A percentile compares a stretch with the other conserved stretches of the same genome.
These are phyloP conservation scores for Vimba vimba DNA, from an alignment of 2,113 vertebrate genomes.

Conservation along the genomic window DNA sequence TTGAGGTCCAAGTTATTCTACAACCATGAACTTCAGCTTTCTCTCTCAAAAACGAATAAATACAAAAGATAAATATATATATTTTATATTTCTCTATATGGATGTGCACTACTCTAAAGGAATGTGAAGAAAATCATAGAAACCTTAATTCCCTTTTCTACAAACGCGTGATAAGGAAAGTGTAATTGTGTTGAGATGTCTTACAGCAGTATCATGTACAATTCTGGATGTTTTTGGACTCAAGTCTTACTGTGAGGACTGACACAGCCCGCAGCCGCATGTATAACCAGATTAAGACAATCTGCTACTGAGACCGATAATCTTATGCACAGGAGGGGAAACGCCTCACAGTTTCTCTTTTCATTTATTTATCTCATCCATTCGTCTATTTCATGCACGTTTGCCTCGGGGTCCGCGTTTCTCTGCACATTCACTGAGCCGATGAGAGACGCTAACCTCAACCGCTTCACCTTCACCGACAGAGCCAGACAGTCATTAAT, in stretches of 20 bases:
- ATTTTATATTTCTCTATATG: not conserved
- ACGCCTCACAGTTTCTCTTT: slow-evolving; percentile 40
- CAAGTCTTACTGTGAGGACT: slow-evolving; percentile 44
- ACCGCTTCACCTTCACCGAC: slow-evolving; percentile 23
- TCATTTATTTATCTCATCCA: slow-evolving; percentile 60
- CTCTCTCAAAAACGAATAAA: no score
- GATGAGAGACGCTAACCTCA: slow-evolving; percentile 33
- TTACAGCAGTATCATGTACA: slow-evolving; percentile 18
- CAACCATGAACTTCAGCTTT: not conserved
- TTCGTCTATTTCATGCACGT: slow-evolving; percentile 49
- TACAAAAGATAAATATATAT: not conserved
- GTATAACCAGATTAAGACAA: slow-evolving; percentile 67
- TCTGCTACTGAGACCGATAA: slow-evolving; percentile 62
- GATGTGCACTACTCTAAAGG: not conserved
- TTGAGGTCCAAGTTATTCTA: not conserved
- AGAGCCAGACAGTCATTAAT: slow-evolving; percentile 35
- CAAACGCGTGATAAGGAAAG: slow-evolving; percentile 25
- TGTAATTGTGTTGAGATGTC: slow-evolving; percentile 48
- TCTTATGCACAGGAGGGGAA: slow-evolving; percentile 59
- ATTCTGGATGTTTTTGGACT: slow-evolving; percentile 33
- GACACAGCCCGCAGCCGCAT: slow-evolving; percentile 49
- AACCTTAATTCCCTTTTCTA: not conserved
- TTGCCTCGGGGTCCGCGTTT: slow-evolving; percentile 22
- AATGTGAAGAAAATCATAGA: not conserved
- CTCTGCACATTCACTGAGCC: slow-evolving; percentile 30